phyloP scores from a whole-genome alignment of 1,140 invertebrate genomes.

The Phenacoccus solenopsis region DNA sequence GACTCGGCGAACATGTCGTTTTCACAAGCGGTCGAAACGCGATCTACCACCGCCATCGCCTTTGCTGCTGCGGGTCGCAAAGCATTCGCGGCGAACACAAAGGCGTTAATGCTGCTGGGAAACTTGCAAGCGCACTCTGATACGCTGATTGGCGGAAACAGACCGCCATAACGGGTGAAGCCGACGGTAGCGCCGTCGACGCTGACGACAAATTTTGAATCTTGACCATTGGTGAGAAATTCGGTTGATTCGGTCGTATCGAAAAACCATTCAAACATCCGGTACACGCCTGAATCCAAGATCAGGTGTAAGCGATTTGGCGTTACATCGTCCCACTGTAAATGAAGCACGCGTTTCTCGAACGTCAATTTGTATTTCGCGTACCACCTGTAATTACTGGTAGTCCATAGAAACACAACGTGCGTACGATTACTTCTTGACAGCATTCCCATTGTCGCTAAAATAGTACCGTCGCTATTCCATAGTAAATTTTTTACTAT shows the following conservation, averaged over 20 bases:
- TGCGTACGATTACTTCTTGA: neutral
- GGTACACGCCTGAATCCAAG: neutral
- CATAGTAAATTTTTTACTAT: conserved; percentile 25
- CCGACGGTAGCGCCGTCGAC: neutral
- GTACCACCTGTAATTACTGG: conserved; percentile 1
- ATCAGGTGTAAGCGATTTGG: neutral
- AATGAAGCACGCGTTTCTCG: neutral
- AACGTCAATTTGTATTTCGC: neutral
- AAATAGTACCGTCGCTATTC: neutral
- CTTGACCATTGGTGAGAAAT: neutral
- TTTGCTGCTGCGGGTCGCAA: no score
- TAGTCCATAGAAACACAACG: neutral
- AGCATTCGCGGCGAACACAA: no score
- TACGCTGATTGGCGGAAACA: neutral
- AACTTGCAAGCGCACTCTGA: neutral
- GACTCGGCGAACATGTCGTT: no score
- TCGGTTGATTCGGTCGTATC: neutral
- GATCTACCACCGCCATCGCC: no score
- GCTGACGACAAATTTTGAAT: neutral
- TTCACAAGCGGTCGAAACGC: no score
- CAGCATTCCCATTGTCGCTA: neutral
- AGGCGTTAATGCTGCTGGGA: neutral
- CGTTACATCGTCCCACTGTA: neutral
- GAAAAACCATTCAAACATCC: neutral
- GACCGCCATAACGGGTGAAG: neutral